These are phyloP conservation scores for Sycobia sp. DNA, from an alignment of 1,140 invertebrate genomes.

Conservation along the genomic window DNA sequence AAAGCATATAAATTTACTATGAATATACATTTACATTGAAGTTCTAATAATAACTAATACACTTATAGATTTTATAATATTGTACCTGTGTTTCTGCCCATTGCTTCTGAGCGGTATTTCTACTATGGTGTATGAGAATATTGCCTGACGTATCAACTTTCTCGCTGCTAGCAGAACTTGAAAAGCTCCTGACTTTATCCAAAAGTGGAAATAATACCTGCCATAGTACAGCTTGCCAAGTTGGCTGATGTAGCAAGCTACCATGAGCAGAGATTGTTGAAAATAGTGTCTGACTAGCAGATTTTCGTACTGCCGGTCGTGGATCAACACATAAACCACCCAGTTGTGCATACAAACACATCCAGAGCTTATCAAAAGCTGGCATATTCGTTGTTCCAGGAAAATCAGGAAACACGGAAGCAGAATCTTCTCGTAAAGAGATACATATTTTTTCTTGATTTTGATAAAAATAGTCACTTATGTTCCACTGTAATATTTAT, in stretches of 20 bases:
- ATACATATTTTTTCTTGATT: slow-evolving; percentile 86
- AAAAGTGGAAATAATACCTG: slow-evolving; percentile 94
- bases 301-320: slow-evolving; percentile 94
- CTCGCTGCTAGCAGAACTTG: slow-evolving; percentile 90
- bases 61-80: slow-evolving; percentile 4
- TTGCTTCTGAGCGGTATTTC: slow-evolving; percentile 98
- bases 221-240: slow-evolving; percentile 90
- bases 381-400: slow-evolving; percentile 83
- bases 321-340: slow-evolving; percentile 94
- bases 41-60: background rate
- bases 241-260: slow-evolving; percentile 79
- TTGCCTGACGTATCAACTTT: slow-evolving; percentile 92
- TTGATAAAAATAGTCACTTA: slow-evolving; percentile 95
- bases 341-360: slow-evolving; percentile 89
- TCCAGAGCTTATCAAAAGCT: slow-evolving; percentile 92
- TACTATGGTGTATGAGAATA: slow-evolving; percentile 96
- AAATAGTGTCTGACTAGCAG: slow-evolving; percentile 97
- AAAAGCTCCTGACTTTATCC: slow-evolving; percentile 88
- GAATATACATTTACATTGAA: slow-evolving; percentile 13
- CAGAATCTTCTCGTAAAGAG: slow-evolving; percentile 70
- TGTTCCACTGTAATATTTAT: slow-evolving; percentile 83
- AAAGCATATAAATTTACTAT: background rate
- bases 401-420: slow-evolving; percentile 79
- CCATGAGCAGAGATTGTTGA: slow-evolving; percentile 97
- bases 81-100: slow-evolving; percentile 96